Evolutionary conservation across 2,113 vertebrate species (phyloP), one percentile per base, ranked within the genome.

Genomic region (Oreotrochilus melanogaster): DNA sequence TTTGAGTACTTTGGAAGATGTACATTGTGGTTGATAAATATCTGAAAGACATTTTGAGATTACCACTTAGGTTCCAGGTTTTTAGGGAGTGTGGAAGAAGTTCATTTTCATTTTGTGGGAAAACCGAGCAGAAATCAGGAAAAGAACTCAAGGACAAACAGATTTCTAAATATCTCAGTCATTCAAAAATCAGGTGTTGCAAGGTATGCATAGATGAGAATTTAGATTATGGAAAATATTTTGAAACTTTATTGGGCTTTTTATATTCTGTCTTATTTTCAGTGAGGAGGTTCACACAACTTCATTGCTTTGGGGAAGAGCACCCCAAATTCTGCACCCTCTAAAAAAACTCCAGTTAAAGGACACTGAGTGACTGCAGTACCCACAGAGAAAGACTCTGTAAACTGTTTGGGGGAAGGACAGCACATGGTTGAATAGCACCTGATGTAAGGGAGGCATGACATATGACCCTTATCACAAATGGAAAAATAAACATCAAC

Each of bases 401-500:
- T 33, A 60, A 83, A 18, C 42, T 24, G 33, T 90, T 33, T 76
- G 37, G 66, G 88, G 67, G 64, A 93, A 93, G 88, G 88, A 92
- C 86, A 92, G 14, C 10, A 24, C 76, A 64, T 28, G 83, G 56
- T 8, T 80, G n/a, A 16, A 6, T 37, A 86, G 88, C 79, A 97
- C 95, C 95, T 97, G 94, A 95, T 88, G 72, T 64, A 88, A 95
- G 53, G 72, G 86, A 94, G 69, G 86, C 94, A 90, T 27, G 95
- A 80, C 92, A 96, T 80, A 76, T 78, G 91, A 97, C 95, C 95
- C 96, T 86, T 90, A 86, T 35, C 85, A 94, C 42, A 86, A 92
- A 92, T 0, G 0, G 76, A 18, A 94, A 94, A 88, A 90, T 58
- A 97, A 96, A 95, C 94, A 97, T 97, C 96, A 94, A 96, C 75